These are phyloP conservation scores for Oreonectes daqikongensis DNA, from an alignment of 2,797 vertebrate genomes.

Conservation along the genomic window DNA sequence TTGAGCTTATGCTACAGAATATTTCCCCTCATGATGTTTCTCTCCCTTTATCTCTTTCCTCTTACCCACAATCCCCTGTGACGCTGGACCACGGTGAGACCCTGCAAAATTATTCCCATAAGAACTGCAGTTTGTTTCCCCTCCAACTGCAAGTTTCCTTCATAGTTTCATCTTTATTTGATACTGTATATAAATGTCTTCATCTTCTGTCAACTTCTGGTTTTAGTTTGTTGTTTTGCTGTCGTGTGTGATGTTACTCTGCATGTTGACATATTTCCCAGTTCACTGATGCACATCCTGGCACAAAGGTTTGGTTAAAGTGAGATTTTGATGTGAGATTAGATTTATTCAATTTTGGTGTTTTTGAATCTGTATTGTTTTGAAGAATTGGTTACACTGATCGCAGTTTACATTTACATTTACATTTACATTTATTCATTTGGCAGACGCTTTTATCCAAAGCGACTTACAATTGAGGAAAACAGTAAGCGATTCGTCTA, in stretches of 20 bases:
- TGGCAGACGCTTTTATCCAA: too few relatives aligned
- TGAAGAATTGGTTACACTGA: not conserved
- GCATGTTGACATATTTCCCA: slow-evolving; percentile 29
- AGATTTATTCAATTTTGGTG: not conserved
- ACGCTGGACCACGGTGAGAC: slow-evolving; percentile 75
- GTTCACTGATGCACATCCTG: slow-evolving; percentile 59
- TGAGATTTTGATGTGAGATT: not conserved
- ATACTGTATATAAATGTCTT: not conserved
- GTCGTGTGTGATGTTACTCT: slow-evolving; percentile 30
- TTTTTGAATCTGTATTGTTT: not conserved
- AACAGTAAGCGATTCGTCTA: too few relatives aligned
- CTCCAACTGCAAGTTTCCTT: not conserved
- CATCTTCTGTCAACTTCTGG: not conserved
- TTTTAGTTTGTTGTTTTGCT: slow-evolving; percentile 11
- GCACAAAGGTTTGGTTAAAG: slow-evolving; percentile 28
- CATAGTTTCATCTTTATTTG: slow-evolving; percentile 7
- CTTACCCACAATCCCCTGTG: slow-evolving; percentile 70
- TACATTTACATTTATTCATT: too few relatives aligned
- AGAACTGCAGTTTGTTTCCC: slow-evolving; percentile 7
- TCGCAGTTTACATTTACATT: too few relatives aligned
- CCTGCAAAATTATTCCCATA: slow-evolving; percentile 44
- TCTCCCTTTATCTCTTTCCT: slow-evolving; percentile 61
- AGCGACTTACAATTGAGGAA: too few relatives aligned
- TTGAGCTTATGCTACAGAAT: slow-evolving; percentile 31
- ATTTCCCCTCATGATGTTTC: slow-evolving; percentile 56